Percentiles rank a stretch among this genome's conserved stretches.
These are phyloP conservation scores for Aegithalos caudatus DNA, from an alignment of 2,113 vertebrate genomes.

Conservation along the genomic window DNA sequence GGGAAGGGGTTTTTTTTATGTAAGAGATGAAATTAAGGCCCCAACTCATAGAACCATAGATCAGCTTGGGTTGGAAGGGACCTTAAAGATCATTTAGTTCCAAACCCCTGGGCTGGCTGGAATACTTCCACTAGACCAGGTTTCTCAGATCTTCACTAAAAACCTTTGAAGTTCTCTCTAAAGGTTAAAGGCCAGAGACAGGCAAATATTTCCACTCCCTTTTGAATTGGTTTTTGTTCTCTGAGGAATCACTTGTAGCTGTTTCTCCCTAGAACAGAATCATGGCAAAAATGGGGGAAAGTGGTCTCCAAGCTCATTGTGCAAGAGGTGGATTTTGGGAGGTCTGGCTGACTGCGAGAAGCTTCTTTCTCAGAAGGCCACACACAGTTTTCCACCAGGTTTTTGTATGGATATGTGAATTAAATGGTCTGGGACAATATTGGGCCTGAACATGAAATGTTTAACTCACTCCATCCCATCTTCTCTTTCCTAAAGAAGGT, in stretches of 20 bases:
- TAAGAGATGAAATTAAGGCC: background rate
- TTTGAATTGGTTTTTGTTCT: background rate
- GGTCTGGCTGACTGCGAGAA: background rate
- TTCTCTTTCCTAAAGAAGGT: background rate
- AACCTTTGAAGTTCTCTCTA: background rate
- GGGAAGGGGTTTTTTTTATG: background rate
- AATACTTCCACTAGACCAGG: background rate
- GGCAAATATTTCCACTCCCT: background rate
- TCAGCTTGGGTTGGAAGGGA: background rate
- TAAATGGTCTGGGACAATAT: background rate
- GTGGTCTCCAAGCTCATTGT: background rate
- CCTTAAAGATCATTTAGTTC: background rate
- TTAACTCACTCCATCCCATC: background rate
- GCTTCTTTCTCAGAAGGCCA: background rate
- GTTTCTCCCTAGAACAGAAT: accelerated
- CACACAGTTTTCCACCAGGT: background rate
- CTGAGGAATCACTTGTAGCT: background rate
- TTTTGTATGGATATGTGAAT: background rate
- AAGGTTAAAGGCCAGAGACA: background rate
- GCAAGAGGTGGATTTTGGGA: background rate
- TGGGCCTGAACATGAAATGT: background rate
- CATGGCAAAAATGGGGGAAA: background rate
- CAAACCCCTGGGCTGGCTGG: background rate
- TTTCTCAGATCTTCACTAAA: background rate
- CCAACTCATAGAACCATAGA: background rate